Base-by-base conservation (phyloP, 2,797 vertebrate species). In the Lemur catta region DNA sequence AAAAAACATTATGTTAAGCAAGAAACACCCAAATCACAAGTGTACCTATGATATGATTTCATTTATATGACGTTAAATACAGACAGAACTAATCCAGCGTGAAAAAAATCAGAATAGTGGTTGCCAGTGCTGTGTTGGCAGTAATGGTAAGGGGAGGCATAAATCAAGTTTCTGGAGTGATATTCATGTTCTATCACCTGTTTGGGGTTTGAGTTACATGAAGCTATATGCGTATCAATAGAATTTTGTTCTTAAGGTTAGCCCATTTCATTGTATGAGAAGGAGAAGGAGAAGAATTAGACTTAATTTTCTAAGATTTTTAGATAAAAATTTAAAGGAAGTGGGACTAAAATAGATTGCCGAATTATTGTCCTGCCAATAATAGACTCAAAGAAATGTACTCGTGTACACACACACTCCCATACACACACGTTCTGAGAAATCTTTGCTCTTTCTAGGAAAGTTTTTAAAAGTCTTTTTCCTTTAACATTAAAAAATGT, bases 381-480 rank as follows among this genome's bases (percentile, higher is more conserved):
- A 94, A 91, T 13, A 82, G 69, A 79, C 13, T 86, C 91, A 46
- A 52, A 96, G 52, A 35, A 76, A 50, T 35, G 33, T 6, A 28
- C 2, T 33, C 52, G 10, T 33, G n/a, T 33, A 79, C 33, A 75
- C 41, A 84, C n/a, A 85, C 24, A 69, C 20, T 33, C 22, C 55
- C 6, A n/a, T 20, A 67, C 6, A 46, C 28, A 52, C 15, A 79
- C 55, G n/a, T 92, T 89, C 71, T 94, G 38, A 57, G n/a, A 89
- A 92, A 74, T 48, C 71, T 65, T 96, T 50, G 46, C 41, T 79
- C n/a, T 95, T 84, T 84, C 26, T 79, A 75, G 55, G n/a, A 88
- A 88, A 46, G 52, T 33, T 80, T 84, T 85, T 75, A 79, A 46
- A 79, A 46, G 76, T 72, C 65, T 92, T 38, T 13, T 55, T 38